Conservation (phyloP, 2,888 invertebrate species). For the Chloroclystis v-ata region DNA sequence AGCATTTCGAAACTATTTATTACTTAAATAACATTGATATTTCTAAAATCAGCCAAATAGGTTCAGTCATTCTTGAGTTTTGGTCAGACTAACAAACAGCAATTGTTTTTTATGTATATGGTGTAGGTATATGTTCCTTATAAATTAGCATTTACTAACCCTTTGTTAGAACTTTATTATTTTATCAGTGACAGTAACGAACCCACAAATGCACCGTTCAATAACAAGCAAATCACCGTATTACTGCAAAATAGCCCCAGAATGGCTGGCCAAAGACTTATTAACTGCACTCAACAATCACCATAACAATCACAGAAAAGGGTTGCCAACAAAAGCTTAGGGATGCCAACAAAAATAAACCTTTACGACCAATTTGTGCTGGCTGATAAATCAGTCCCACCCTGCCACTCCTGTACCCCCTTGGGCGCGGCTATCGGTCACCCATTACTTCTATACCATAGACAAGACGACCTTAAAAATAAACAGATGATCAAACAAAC, state of each 20-base stretch:
- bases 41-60: too few species aligned
- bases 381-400: constrained; percentile 64
- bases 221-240: constrained; percentile 2
- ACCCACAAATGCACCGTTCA: background rate
- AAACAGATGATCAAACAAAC: constrained; percentile 70
- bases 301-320: constrained; percentile 29
- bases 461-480: constrained; percentile 69
- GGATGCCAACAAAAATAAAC: constrained; percentile 37
- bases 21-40: too few species aligned
- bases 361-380: constrained; percentile 48
- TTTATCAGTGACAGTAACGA: background rate
- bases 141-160: too few species aligned
- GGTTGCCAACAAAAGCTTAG: constrained; percentile 24
- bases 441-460: constrained; percentile 46
- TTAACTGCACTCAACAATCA: constrained; percentile 31
- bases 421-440: constrained; percentile 63
- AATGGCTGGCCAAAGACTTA: constrained; percentile 19
- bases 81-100: too few species aligned
- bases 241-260: constrained; percentile 8
- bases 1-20: too few species aligned
- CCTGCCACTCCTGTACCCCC: constrained; percentile 59
- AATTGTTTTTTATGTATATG: too few species aligned
- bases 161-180: too few species aligned
- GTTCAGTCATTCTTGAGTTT: too few species aligned
- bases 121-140: too few species aligned